A percentile compares a stretch with the other conserved stretches of the same genome.
Evolutionary conservation across 2,888 invertebrate genomes (phyloP).

Genomic region (Dryobota labecula): DNA sequence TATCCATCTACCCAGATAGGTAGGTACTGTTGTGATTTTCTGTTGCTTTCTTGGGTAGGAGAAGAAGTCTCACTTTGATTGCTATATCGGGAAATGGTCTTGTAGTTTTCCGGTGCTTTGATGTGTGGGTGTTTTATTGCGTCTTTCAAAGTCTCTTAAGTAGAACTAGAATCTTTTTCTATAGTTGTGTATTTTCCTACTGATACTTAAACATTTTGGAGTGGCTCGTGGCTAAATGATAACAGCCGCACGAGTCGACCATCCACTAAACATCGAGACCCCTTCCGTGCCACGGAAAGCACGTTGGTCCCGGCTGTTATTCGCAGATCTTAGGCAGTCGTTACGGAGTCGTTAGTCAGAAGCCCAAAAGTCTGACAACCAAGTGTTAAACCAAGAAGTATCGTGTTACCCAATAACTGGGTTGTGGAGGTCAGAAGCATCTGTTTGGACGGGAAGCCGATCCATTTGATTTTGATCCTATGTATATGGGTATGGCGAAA

Average conservation of each 20-base stretch:
- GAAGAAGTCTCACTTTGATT: not conserved
- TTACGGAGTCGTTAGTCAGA: not conserved
- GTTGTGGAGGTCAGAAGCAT: not conserved
- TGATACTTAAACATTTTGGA: not conserved
- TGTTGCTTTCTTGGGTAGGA: not conserved
- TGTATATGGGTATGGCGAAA: too few relatives aligned
- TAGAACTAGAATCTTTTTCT: not conserved
- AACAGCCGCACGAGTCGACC: not conserved
- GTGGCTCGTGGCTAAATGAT: not conserved
- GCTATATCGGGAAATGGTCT: not conserved
- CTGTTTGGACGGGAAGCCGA: too few relatives aligned
- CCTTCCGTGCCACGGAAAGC: not conserved
- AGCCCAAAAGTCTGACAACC: too few relatives aligned
- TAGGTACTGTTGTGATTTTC: slow-evolving; percentile 27
- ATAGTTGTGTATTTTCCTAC: not conserved
- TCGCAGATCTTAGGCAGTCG: not conserved
- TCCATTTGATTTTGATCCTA: too few relatives aligned
- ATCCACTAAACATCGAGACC: not conserved
- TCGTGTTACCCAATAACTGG: too few relatives aligned
- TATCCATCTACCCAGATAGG: too few relatives aligned
- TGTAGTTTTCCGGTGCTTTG: not conserved
- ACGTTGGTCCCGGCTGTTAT: not conserved
- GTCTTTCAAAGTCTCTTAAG: not conserved
- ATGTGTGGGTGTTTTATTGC: not conserved
- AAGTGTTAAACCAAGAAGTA: too few relatives aligned